phyloP scores from a whole-genome alignment of 1,140 invertebrate species.

The Lordiphosa stackelbergi region DNA sequence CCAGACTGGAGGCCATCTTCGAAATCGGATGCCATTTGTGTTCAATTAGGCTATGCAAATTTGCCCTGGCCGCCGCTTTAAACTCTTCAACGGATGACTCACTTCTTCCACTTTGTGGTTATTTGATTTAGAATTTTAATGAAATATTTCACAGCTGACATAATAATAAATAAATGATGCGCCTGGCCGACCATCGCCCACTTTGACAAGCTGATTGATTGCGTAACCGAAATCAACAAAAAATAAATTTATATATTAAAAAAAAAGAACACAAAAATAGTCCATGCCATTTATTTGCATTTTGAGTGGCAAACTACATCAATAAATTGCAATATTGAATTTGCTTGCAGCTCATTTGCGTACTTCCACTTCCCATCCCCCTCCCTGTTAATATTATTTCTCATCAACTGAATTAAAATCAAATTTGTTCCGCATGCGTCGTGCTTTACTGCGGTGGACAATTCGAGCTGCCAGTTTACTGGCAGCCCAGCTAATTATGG shows the following conservation, averaged over 20 bases:
- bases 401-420: slow-evolving; percentile 59
- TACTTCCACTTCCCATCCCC: slow-evolving; percentile 10
- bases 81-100: slow-evolving; percentile 1
- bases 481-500: slow-evolving; percentile 55
- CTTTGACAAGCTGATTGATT: slow-evolving; percentile 58
- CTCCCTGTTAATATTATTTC: slow-evolving; percentile 52
- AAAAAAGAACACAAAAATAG: slow-evolving; percentile 9
- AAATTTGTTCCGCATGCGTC: slow-evolving; percentile 26
- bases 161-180: slow-evolving; percentile 59
- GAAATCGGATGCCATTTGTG: slow-evolving; percentile 72
- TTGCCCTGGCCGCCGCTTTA: slow-evolving; percentile 26
- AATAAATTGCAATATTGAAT: slow-evolving; percentile 49
- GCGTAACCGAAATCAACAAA: slow-evolving; percentile 15
- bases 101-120: slow-evolving; percentile 15
- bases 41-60: slow-evolving; percentile 74
- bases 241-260: background rate
- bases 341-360: slow-evolving; percentile 27
- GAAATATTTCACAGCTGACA: slow-evolving; percentile 59
- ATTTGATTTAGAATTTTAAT: slow-evolving; percentile 56
- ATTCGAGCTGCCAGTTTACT: slow-evolving; percentile 24
- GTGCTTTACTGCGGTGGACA: slow-evolving; percentile 39
- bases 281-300: slow-evolving; percentile 39
- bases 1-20: slow-evolving; percentile 39
- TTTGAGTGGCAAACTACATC: slow-evolving; percentile 30
- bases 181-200: slow-evolving; percentile 17